phyloP scores from a whole-genome alignment of 2,888 invertebrate genomes.

The Diaphora mendica region DNA sequence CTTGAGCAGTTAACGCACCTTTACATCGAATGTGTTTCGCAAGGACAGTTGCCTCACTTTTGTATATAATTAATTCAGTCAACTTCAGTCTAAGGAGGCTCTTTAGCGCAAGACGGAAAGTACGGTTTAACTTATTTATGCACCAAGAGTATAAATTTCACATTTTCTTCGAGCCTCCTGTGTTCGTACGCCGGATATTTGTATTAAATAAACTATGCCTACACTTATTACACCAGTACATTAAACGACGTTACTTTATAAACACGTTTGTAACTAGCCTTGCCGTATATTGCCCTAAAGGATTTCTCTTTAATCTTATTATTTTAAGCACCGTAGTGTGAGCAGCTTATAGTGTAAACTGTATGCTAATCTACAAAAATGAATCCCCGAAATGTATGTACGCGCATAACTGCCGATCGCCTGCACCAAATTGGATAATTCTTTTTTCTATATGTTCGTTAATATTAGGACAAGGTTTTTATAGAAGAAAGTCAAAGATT shows the following conservation, averaged over 20 bases:
- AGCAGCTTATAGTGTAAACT: neutral
- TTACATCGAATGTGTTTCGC: constrained; percentile 35
- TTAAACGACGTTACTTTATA: neutral
- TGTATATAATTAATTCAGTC: constrained; percentile 69
- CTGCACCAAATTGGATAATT: too few species aligned
- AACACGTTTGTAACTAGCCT: neutral
- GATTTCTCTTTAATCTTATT: neutral
- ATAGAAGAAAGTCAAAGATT: too few species aligned
- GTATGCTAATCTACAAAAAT: too few species aligned
- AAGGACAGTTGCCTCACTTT: constrained; percentile 56
- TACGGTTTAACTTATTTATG: constrained; percentile 50
- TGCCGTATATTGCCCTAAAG: neutral
- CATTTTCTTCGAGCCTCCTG: constrained; percentile 16
- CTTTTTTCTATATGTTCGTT: too few species aligned
- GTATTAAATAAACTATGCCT: neutral
- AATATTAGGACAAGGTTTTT: too few species aligned
- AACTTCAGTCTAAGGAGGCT: constrained; percentile 50
- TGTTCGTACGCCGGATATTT: neutral
- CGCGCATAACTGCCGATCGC: too few species aligned
- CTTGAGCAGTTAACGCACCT: constrained; percentile 22
- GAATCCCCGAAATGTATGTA: too few species aligned
- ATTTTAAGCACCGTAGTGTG: neutral
- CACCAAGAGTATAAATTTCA: constrained; percentile 39
- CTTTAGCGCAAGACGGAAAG: constrained; percentile 30
- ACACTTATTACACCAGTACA: constrained; percentile 3